phyloP scores from a whole-genome alignment of 2,888 invertebrate species.

The Pteria penguin region DNA sequence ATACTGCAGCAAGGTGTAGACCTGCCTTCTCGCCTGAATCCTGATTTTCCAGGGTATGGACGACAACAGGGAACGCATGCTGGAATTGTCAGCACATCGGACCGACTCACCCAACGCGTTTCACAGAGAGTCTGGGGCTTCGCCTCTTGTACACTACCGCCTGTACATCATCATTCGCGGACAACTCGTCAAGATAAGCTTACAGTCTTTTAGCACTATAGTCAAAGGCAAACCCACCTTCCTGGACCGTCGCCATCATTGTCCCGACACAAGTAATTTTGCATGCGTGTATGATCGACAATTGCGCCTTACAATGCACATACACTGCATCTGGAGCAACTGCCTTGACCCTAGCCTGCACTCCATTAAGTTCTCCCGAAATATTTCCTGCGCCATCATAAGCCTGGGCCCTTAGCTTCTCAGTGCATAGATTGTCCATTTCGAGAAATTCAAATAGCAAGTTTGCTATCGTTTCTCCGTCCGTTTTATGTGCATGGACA shows the following conservation, averaged over 20 bases:
- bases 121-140: conserved; percentile 38
- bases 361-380: conserved; percentile 19
- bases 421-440: neutral
- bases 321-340: conserved; percentile 13
- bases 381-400: conserved; percentile 39
- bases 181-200: conserved; percentile 28
- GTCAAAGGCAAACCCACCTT: conserved; percentile 33
- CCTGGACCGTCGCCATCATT: conserved; percentile 44
- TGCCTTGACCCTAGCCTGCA: conserved; percentile 23
- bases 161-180: neutral
- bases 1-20: neutral
- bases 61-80: conserved; percentile 32
- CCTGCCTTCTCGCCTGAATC: conserved; percentile 8
- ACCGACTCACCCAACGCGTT: conserved; percentile 39
- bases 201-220: conserved; percentile 39
- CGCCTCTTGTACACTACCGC: conserved; percentile 7
- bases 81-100: conserved; percentile 40
- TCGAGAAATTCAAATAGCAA: conserved; percentile 1
- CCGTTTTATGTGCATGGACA: conserved; percentile 5
- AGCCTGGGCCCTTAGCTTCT: conserved; percentile 28
- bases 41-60: conserved; percentile 30
- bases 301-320: conserved; percentile 17
- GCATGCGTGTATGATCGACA: conserved; percentile 39
- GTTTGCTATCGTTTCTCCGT: neutral
- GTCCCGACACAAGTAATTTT: conserved; percentile 28